Evolutionary conservation across 2,113 vertebrate genomes (phyloP), one percentile per base, ranked within the genome.

Genomic region (Grallaria varia): DNA sequence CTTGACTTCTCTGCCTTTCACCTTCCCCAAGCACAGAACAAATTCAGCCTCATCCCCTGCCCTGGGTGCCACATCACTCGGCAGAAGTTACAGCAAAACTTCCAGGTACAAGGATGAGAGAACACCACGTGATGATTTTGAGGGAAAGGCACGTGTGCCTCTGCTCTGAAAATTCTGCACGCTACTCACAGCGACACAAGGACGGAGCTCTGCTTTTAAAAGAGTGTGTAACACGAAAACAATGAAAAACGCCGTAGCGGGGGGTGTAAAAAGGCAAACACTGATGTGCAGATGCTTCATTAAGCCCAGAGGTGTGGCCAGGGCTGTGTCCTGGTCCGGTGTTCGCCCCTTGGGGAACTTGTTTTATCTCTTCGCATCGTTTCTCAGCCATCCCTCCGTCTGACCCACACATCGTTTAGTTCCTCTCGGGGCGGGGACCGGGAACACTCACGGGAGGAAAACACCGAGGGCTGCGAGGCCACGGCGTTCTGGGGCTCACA

Each of bases 51-150:
- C 58, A 23, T 56, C 44, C 39, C 52, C 89, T 77, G 64, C 35
- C 35, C 6, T 12, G 16, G 27, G 24, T 2, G 8, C 7, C 31
- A 53, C 3, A 1, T 18, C 2, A 2, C 10, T 50, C 1, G 0
- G n/a, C 4, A 7, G 14, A 49, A 91, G 28, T 39, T 22, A 37
- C 37, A 52, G 52, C 17, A 71, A 83, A 87, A 69, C 24, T 72
- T 39, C 30, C 66, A 44, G 66, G 58, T 16, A 81, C 1, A 2
- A n/a, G 42, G 72, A 39, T 4, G 19, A 90, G 73, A 63, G 55
- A 74, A 50, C 21, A 56, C 21, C 9, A 31, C 1, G 2, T 0
- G 2, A 72, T n/a, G 35, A 56, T 45, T 59, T 66, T 15, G 71
- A 78, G 77, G 6, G 8, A 60, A 52, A 87, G 33, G 27, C 24